These are phyloP conservation scores for Poecilia picta DNA, from an alignment of 2,797 vertebrate genomes.

Conservation along the genomic window DNA sequence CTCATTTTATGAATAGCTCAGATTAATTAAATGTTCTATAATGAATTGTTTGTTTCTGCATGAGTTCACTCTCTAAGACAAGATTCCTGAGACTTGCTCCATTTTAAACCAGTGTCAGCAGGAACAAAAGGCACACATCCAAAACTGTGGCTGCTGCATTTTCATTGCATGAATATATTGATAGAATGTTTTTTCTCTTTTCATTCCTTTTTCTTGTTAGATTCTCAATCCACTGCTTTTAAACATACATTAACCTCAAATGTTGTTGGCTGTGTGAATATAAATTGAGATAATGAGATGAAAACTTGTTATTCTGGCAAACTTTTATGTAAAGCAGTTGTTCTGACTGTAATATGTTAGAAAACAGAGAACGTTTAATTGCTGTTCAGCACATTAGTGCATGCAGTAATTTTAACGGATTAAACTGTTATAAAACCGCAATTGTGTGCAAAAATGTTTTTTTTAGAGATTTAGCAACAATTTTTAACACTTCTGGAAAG, in stretches of 20 bases:
- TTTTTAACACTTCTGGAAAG: not conserved
- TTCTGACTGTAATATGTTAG: not conserved
- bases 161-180: not conserved
- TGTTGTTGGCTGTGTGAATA: not conserved
- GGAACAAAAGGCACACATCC: not conserved
- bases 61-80: conserved; percentile 5
- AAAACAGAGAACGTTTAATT: not conserved
- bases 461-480: not conserved
- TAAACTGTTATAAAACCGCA: not conserved
- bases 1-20: not conserved
- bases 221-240: not conserved
- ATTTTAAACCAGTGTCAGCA: not conserved
- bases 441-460: not conserved
- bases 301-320: not conserved
- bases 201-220: not conserved
- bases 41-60: conserved; percentile 3
- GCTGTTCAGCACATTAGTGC: not conserved
- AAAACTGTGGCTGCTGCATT: not conserved
- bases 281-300: not conserved
- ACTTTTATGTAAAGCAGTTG: not conserved
- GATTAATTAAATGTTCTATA: not conserved
- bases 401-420: not conserved
- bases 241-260: too few species aligned
- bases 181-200: not conserved
- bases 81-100: not conserved